Conservation (phyloP, 2,113 vertebrate species). For the Spilogale gracilis region DNA sequence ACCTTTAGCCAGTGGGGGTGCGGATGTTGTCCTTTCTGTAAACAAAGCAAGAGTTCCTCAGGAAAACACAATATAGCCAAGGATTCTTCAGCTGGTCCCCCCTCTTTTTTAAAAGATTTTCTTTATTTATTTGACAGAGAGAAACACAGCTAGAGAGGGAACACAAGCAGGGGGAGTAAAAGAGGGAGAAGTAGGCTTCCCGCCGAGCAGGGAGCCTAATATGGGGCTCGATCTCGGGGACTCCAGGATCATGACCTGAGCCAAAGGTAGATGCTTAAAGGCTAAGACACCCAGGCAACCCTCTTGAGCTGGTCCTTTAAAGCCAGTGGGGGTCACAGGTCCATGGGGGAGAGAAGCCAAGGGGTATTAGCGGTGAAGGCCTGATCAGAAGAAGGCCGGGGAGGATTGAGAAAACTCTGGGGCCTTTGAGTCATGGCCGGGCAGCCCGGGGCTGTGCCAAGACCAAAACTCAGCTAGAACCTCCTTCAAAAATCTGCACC, state of each 20-base stretch:
- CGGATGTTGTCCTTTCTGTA: not conserved
- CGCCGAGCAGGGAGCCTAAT: too few species aligned
- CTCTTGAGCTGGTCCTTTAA: constrained; percentile 1
- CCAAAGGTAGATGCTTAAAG: too few species aligned
- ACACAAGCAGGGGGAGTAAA: too few species aligned
- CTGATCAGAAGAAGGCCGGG: not conserved
- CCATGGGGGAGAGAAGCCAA: not conserved
- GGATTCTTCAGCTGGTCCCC: not conserved
- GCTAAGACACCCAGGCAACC: too few species aligned
- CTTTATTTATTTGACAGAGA: too few species aligned
- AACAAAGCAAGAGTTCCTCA: not conserved
- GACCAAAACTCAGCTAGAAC: not conserved
- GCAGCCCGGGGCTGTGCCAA: not conserved
- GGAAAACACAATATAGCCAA: not conserved
- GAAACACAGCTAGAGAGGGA: too few species aligned
- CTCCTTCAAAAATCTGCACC: not conserved
- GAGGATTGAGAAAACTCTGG: not conserved
- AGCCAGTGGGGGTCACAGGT: not conserved
- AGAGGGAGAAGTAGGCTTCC: too few species aligned
- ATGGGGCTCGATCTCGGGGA: too few species aligned
- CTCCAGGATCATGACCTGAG: too few species aligned
- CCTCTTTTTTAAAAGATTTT: too few species aligned
- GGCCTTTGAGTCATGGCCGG: constrained; percentile 26
- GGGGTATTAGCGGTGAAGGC: not conserved
- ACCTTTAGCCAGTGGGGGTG: not conserved